A percentile compares a stretch with the other conserved stretches of the same genome.
Conservation (phyloP, 2,113 vertebrate species). For the Struthio camelus region DNA sequence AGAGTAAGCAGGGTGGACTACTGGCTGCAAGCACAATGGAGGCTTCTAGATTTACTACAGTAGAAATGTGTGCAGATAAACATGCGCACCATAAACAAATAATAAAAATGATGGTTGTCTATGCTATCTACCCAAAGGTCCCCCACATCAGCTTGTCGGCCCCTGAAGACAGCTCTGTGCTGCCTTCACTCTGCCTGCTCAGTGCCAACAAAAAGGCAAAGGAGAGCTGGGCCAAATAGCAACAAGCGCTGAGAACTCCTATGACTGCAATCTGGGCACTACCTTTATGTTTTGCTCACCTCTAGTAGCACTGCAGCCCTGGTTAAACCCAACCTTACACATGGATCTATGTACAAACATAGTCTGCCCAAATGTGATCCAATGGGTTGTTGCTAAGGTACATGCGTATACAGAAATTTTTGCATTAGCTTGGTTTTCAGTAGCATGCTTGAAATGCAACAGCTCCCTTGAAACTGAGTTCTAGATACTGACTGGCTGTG, state of each 20-base stretch:
- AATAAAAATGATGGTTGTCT: too few species aligned
- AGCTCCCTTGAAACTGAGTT: not conserved
- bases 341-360: not conserved
- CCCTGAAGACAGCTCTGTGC: too few species aligned
- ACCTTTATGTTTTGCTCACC: not conserved
- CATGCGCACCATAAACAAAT: too few species aligned
- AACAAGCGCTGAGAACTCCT: not conserved
- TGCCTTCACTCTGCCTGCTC: not conserved
- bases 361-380: not conserved
- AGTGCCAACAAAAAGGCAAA: not conserved
- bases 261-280: not conserved
- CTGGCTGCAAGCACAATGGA: not conserved
- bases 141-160: too few species aligned
- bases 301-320: not conserved
- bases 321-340: not conserved
- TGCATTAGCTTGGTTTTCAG: not conserved
- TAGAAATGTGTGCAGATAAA: not conserved
- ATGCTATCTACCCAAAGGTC: too few species aligned
- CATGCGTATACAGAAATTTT: fast-evolving
- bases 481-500: not conserved
- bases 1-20: not conserved
- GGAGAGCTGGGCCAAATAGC: not conserved
- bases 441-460: not conserved
- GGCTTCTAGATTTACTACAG: not conserved
- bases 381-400: not conserved